A percentile compares a stretch with the other conserved stretches of the same genome.
Conservation (phyloP, 1,140 invertebrate species). For the Frieseomelitta varia region DNA sequence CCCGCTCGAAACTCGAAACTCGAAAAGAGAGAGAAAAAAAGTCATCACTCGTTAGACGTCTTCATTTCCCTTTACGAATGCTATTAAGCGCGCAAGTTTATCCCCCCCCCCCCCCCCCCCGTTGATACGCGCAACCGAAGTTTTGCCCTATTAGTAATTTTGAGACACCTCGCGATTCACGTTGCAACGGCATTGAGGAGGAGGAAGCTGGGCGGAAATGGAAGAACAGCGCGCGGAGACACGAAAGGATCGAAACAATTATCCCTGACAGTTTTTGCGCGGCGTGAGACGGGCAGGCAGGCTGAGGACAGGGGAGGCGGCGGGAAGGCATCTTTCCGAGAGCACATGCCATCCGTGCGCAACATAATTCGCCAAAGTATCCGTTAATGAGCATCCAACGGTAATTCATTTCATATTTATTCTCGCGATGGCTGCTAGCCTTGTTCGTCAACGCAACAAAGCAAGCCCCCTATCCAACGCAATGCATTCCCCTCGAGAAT, state of each 20-base stretch:
- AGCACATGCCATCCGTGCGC: constrained; percentile 1
- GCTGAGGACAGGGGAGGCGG: neutral
- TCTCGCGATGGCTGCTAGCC: constrained; percentile 32
- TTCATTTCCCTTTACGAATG: neutral
- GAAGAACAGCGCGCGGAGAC: neutral
- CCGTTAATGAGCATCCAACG: constrained; percentile 61
- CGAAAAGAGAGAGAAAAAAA: neutral
- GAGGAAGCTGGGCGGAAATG: neutral
- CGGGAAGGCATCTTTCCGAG: neutral
- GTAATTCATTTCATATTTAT: constrained; percentile 60
- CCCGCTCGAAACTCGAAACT: no score
- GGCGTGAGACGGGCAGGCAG: neutral
- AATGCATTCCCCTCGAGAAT: constrained; percentile 60
- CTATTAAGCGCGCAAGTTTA: neutral
- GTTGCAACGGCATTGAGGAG: neutral
- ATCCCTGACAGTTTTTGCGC: constrained; percentile 26
- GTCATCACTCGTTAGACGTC: neutral
- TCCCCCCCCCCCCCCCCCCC: no score
- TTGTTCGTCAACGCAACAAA: constrained; percentile 57
- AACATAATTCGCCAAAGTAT: constrained; percentile 59
- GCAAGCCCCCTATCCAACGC: constrained; percentile 52
- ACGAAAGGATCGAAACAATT: constrained; percentile 42
- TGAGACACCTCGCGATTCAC: constrained; percentile 17
- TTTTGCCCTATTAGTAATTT: constrained; percentile 30
- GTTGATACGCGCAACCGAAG: neutral